Evolutionary conservation across 2,797 vertebrate species (phyloP).

Genomic region (Gambusia yucatana): DNA sequence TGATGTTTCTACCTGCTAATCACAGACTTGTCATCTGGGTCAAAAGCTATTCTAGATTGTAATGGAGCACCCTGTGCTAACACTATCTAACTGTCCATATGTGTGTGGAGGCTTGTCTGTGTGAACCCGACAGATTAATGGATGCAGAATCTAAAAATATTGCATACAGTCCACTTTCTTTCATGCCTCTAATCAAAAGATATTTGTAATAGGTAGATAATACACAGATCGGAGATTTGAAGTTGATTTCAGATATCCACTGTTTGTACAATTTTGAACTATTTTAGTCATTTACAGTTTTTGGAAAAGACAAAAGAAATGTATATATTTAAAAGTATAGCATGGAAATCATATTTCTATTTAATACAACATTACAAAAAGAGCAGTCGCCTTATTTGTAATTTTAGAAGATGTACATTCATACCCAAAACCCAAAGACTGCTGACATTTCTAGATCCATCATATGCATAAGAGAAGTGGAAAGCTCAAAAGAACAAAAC

Average conservation of each 20-base stretch:
- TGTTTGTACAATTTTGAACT: not conserved
- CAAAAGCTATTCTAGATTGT: constrained; percentile 27
- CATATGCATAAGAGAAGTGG: not conserved
- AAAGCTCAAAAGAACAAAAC: not conserved
- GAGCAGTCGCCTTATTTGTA: not conserved
- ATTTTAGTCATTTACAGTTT: not conserved
- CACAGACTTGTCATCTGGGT: constrained; percentile 16
- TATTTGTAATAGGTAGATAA: not conserved
- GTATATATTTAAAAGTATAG: too few relatives aligned
- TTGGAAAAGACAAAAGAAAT: too few relatives aligned
- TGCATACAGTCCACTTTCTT: constrained; percentile 62
- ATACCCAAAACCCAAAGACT: not conserved
- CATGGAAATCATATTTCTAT: not conserved
- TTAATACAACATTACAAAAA: not conserved
- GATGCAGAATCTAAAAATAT: constrained; percentile 65
- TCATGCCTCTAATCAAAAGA: constrained; percentile 30
- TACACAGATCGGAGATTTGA: not conserved
- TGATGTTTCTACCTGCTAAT: constrained; percentile 41
- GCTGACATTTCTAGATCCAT: not conserved
- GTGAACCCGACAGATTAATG: constrained; percentile 30
- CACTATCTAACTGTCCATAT: constrained; percentile 18
- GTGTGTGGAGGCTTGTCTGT: constrained; percentile 50
- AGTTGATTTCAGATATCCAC: not conserved
- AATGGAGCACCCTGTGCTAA: constrained; percentile 33
- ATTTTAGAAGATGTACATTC: not conserved